These are phyloP conservation scores for Pogonomyrmex californicus DNA, from an alignment of 1,140 invertebrate species.

Conservation along the genomic window DNA sequence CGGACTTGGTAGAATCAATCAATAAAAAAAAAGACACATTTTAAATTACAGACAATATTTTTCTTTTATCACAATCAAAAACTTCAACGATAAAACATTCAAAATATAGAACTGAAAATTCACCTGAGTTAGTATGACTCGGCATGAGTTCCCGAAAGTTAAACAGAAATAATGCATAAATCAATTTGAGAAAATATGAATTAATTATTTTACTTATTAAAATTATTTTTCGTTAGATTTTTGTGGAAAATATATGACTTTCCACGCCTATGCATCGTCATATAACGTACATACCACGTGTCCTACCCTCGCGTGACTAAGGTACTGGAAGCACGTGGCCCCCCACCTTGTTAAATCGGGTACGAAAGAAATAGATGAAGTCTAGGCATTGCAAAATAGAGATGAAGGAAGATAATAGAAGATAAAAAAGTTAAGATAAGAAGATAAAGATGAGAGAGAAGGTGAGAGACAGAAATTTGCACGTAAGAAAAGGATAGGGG, in stretches of 20 bases:
- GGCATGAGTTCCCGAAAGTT: too few relatives aligned
- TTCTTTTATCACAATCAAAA: too few relatives aligned
- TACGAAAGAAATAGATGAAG: constrained; percentile 47
- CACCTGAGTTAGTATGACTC: too few relatives aligned
- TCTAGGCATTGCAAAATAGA: constrained; percentile 15
- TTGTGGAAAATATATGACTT: constrained; percentile 13
- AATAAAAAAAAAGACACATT: too few relatives aligned
- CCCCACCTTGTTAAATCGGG: constrained; percentile 66
- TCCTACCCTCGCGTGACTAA: constrained; percentile 74
- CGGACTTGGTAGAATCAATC: too few relatives aligned
- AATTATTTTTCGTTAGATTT: neutral
- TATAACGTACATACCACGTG: constrained; percentile 70
- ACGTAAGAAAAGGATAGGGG: neutral
- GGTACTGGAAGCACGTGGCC: constrained; percentile 77
- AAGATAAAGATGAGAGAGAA: neutral
- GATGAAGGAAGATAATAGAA: constrained; percentile 1
- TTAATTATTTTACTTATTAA: neutral
- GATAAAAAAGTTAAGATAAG: constrained; percentile 28
- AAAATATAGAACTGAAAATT: too few relatives aligned
- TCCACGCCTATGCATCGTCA: constrained; percentile 60
- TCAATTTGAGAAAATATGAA: neutral
- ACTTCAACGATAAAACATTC: too few relatives aligned
- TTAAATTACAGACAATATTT: too few relatives aligned
- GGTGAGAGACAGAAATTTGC: neutral
- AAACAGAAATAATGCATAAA: too few relatives aligned